phyloP scores from a whole-genome alignment of 2,888 invertebrate genomes.

The Harpalus rufipes region DNA sequence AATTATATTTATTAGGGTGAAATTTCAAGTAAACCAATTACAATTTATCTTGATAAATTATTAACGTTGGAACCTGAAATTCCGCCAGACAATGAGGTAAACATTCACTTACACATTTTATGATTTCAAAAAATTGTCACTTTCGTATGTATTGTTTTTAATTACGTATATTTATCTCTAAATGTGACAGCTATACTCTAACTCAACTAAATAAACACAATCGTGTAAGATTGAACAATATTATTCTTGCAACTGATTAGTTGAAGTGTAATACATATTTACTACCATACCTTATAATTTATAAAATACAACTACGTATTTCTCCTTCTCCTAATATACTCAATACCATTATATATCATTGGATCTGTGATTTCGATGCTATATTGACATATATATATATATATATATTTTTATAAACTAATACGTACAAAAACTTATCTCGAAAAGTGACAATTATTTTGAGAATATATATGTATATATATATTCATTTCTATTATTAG shows the following conservation, averaged over 20 bases:
- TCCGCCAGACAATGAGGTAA: neutral
- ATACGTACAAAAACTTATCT: too few relatives aligned
- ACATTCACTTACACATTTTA: neutral
- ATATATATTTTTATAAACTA: neutral
- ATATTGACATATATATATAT: neutral
- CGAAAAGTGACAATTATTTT: neutral
- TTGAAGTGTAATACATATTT: neutral
- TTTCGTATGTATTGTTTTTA: neutral
- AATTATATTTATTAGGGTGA: neutral
- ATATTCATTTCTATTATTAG: neutral
- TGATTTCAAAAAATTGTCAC: neutral
- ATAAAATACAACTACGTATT: neutral
- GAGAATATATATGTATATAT: neutral
- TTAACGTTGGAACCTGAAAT: neutral
- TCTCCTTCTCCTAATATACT: too few relatives aligned
- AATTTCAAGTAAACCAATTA: neutral
- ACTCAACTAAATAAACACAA: neutral
- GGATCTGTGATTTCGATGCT: neutral
- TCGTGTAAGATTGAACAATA: neutral
- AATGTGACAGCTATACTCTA: neutral
- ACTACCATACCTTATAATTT: neutral
- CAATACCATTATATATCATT: too few relatives aligned
- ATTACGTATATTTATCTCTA: too few relatives aligned
- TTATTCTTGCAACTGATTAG: neutral
- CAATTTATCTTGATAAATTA: neutral